Conservation (phyloP, 2,888 invertebrate genomes). For the Sinopyrophorus schimmeli region DNA sequence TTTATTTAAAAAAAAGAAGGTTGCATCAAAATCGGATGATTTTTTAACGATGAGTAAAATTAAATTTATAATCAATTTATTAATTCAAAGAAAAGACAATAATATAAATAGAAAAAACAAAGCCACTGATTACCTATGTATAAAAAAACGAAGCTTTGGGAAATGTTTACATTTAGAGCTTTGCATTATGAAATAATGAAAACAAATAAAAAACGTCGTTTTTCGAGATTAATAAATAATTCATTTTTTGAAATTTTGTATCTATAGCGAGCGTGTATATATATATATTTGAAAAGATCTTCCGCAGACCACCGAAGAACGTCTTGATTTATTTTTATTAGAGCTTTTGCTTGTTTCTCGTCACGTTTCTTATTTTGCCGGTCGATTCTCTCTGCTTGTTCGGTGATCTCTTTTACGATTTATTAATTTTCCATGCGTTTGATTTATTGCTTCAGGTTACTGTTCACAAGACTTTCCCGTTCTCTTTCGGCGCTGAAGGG, state of each 20-base stretch:
- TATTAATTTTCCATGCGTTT: constrained; percentile 44
- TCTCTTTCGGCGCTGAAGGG: constrained; percentile 15
- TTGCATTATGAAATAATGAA: background rate
- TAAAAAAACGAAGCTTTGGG: background rate
- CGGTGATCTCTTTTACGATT: constrained; percentile 42
- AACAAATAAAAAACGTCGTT: constrained; percentile 8
- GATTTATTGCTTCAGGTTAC: constrained; percentile 35
- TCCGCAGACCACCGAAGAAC: constrained; percentile 23
- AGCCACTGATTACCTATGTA: no score
- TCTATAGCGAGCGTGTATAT: constrained; percentile 12
- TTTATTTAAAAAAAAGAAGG: no score
- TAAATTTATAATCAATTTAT: no score
- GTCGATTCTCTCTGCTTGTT: constrained; percentile 40
- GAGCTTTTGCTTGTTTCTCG: constrained; percentile 40
- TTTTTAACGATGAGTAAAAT: no score
- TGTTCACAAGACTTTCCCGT: constrained; percentile 5
- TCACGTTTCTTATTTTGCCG: constrained; percentile 44
- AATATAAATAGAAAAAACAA: no score
- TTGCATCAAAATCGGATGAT: no score
- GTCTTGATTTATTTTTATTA: constrained; percentile 43
- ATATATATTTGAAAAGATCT: constrained; percentile 18
- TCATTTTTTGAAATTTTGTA: constrained; percentile 23
- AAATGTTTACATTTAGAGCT: background rate
- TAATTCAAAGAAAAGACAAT: no score
- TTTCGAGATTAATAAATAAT: constrained; percentile 23